Evolutionary conservation across 2,797 vertebrate species (phyloP).

Genomic region (Scyliorhinus canicula): DNA sequence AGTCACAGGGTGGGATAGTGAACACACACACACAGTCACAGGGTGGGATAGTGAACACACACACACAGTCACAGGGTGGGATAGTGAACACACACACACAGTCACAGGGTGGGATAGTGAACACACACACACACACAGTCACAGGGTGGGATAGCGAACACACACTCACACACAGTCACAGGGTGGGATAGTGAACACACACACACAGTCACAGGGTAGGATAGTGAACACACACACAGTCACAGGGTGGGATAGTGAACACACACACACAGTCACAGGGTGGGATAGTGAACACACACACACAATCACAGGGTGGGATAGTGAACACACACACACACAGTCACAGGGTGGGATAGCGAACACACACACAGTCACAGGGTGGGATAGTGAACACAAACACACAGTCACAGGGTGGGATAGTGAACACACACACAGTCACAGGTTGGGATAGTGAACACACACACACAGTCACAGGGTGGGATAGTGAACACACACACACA

Average conservation of each 20-base stretch:
- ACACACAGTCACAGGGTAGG: too few relatives aligned
- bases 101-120: neutral
- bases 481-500: too few relatives aligned
- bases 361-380: neutral
- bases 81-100: too few relatives aligned
- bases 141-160: neutral
- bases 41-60: neutral
- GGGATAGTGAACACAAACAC: neutral
- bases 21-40: neutral
- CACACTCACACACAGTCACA: neutral
- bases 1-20: too few relatives aligned
- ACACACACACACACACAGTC: too few relatives aligned
- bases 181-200: neutral
- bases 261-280: neutral
- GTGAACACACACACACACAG: too few relatives aligned
- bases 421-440: too few relatives aligned
- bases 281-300: neutral
- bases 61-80: neutral
- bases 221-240: neutral
- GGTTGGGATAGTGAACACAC: too few relatives aligned
- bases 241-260: neutral
- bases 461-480: too few relatives aligned
- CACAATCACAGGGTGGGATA: neutral
- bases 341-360: too few relatives aligned
- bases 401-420: neutral